phyloP scores from a whole-genome alignment of 2,888 invertebrate genomes.

The Andrena chrysosceles region DNA sequence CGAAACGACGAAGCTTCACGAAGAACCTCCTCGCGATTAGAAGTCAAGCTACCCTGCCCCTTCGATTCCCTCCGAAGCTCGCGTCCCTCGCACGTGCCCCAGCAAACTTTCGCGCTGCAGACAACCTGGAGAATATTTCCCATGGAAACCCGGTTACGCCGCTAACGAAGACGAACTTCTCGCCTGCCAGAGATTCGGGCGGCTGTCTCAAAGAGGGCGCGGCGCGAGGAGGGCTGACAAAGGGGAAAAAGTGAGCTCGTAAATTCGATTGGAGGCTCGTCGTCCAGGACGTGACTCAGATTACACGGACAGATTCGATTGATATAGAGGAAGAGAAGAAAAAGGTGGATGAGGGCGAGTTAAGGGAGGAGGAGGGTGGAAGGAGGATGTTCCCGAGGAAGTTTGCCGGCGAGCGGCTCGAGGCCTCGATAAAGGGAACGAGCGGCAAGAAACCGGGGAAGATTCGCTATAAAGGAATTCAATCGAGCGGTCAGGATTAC shows the following conservation, averaged over 20 bases:
- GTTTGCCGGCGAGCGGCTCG: background rate
- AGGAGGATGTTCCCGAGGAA: background rate
- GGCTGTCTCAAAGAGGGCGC: background rate
- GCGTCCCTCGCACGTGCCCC: background rate
- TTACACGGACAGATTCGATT: slow-evolving; percentile 25
- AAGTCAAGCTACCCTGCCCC: too few relatives aligned
- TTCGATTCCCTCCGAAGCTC: background rate
- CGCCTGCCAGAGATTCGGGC: background rate
- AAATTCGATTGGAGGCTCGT: slow-evolving; percentile 34
- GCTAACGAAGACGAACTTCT: slow-evolving; percentile 12
- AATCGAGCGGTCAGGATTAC: slow-evolving; percentile 67
- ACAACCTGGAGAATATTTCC: slow-evolving; percentile 7
- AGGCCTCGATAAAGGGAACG: slow-evolving; percentile 31
- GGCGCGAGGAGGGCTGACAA: background rate
- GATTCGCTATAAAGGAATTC: slow-evolving; percentile 66
- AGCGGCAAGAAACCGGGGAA: slow-evolving; percentile 47
- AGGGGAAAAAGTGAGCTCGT: slow-evolving; percentile 1
- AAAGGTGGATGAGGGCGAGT: background rate
- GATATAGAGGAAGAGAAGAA: background rate
- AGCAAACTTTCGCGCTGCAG: background rate
- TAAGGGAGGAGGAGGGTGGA: background rate
- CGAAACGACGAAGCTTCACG: too few relatives aligned
- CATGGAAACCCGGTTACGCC: background rate
- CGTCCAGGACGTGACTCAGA: slow-evolving; percentile 28
- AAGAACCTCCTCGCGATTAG: too few relatives aligned